Evolutionary conservation across 2,888 invertebrate genomes (phyloP).

Genomic region (Nephrotoma guestfalica): DNA sequence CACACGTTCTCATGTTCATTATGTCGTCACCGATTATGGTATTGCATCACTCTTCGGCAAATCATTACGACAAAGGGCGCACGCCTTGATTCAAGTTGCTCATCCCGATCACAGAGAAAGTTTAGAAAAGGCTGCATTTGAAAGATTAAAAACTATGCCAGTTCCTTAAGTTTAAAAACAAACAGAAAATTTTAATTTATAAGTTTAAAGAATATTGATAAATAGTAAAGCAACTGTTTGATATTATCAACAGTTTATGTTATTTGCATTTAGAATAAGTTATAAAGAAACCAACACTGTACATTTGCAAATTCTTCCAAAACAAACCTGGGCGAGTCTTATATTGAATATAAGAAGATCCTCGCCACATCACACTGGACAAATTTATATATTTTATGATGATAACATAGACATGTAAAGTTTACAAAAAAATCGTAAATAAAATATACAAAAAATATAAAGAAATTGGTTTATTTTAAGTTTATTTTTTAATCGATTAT

Average conservation of each 20-base stretch:
- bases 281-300: neutral
- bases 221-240: neutral
- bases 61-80: constrained; percentile 74
- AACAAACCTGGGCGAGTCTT: neutral
- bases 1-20: constrained; percentile 80
- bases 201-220: neutral
- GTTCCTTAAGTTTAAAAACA: constrained; percentile 14
- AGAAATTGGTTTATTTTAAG: neutral
- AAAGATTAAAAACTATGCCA: constrained; percentile 67
- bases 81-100: constrained; percentile 75
- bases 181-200: neutral
- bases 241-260: neutral
- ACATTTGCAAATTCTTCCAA: neutral
- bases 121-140: constrained; percentile 78
- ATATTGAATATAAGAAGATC: neutral
- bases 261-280: neutral
- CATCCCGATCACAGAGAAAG: constrained; percentile 76
- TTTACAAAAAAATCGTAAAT: neutral
- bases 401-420: neutral
- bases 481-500: no score
- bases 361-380: neutral
- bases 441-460: neutral
- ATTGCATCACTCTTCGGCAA: constrained; percentile 84
- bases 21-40: constrained; percentile 86
- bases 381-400: neutral